Evolutionary conservation across 2,113 vertebrate species (phyloP).

Genomic region (Microtus montanus): DNA sequence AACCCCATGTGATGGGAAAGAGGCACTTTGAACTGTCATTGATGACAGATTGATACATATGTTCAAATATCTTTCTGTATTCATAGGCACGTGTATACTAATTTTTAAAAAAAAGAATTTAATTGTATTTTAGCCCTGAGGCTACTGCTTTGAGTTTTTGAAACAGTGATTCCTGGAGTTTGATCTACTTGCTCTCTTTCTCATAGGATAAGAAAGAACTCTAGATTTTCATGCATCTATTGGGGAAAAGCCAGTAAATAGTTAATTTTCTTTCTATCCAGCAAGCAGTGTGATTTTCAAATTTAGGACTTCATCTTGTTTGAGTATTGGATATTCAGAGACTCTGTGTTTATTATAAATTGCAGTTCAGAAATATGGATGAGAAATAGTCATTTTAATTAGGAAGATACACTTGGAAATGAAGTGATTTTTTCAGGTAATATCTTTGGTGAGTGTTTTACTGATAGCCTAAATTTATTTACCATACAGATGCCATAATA

Average conservation of each 20-base stretch:
- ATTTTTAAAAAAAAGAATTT: not conserved
- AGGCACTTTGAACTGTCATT: rapidly evolving
- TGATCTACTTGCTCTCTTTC: not conserved
- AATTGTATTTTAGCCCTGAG: constrained; percentile 11
- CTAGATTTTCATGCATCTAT: not conserved
- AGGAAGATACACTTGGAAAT: constrained; percentile 83
- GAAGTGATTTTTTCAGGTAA: constrained; percentile 83
- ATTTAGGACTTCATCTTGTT: constrained; percentile 20
- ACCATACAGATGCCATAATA: constrained; percentile 85
- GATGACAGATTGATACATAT: not conserved
- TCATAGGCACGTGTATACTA: not conserved
- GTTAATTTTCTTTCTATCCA: constrained; percentile 3
- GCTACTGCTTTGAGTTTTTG: not conserved
- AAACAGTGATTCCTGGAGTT: not conserved
- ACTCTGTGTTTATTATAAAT: constrained; percentile 76
- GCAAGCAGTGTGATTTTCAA: constrained; percentile 45
- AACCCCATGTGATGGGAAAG: not conserved
- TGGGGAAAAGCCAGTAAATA: not conserved
- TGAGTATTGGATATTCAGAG: constrained; percentile 68
- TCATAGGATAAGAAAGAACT: not conserved
- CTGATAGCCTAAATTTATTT: constrained; percentile 90
- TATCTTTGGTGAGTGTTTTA: constrained; percentile 84
- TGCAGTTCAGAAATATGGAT: constrained; percentile 72
- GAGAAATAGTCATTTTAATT: constrained; percentile 84
- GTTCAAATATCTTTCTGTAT: not conserved